These are phyloP conservation scores for Leptinotarsa rubiginosa DNA, from an alignment of 2,888 invertebrate species.

Conservation along the genomic window DNA sequence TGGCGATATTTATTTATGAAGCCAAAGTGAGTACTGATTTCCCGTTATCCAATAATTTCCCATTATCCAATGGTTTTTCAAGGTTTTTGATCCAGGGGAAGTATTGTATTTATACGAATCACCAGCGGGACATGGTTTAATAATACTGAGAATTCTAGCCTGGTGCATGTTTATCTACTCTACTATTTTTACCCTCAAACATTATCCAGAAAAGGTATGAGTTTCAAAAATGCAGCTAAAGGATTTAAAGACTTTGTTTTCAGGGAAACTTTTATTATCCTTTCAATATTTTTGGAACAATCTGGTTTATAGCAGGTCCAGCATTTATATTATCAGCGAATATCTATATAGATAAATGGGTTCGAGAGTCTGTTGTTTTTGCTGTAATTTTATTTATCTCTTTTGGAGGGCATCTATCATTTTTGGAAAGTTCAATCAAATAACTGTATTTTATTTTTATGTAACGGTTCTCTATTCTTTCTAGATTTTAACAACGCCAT, in stretches of 20 bases:
- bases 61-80: constrained; percentile 40
- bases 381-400: constrained; percentile 74
- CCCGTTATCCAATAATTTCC: too few relatives aligned
- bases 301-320: constrained; percentile 90
- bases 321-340: constrained; percentile 83
- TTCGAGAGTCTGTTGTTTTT: constrained; percentile 79
- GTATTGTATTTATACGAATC: constrained; percentile 93
- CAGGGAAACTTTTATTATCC: constrained; percentile 83
- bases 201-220: constrained; percentile 82
- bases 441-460: not conserved
- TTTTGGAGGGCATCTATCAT: constrained; percentile 74
- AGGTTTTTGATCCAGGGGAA: constrained; percentile 91
- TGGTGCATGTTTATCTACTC: constrained; percentile 85
- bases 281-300: constrained; percentile 83
- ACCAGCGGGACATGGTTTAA: constrained; percentile 86
- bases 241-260: constrained; percentile 50
- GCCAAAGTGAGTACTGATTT: constrained; percentile 71
- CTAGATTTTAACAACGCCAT: constrained; percentile 84
- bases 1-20: constrained; percentile 83
- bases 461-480: constrained; percentile 53
- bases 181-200: constrained; percentile 80
- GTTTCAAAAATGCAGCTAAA: not conserved
- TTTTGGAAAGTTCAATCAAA: constrained; percentile 70
- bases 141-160: constrained; percentile 79
- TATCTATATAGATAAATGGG: constrained; percentile 84